These are phyloP conservation scores for Callionymus lyra DNA, from an alignment of 2,113 vertebrate genomes.

Conservation along the genomic window DNA sequence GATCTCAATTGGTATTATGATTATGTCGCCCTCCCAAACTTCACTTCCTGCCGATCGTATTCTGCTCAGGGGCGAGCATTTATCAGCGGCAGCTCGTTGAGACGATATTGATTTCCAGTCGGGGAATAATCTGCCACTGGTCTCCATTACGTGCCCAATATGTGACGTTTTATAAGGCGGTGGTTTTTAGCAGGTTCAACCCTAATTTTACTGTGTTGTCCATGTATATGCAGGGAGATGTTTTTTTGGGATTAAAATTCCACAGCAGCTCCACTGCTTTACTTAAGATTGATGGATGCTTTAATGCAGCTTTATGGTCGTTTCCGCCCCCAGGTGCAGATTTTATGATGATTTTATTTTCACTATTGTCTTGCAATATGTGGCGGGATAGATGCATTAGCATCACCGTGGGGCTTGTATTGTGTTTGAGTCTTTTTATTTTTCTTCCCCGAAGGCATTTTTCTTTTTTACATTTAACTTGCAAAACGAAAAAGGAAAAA, in stretches of 20 bases:
- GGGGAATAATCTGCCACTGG: slow-evolving; percentile 16
- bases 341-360: too few relatives aligned
- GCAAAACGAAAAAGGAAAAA: slow-evolving; percentile 8
- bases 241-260: too few relatives aligned
- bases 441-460: neutral
- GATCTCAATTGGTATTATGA: slow-evolving; percentile 9
- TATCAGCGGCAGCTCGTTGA: slow-evolving; percentile 22
- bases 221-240: too few relatives aligned
- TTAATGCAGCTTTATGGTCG: too few relatives aligned
- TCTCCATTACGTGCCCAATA: neutral
- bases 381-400: too few relatives aligned
- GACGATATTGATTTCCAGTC: slow-evolving; percentile 32
- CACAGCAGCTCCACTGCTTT: too few relatives aligned
- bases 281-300: too few relatives aligned
- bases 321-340: too few relatives aligned
- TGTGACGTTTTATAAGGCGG: neutral
- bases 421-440: too few relatives aligned
- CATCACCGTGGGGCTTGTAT: too few relatives aligned
- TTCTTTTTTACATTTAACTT: neutral
- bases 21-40: slow-evolving; percentile 17
- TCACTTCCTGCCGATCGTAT: slow-evolving; percentile 11
- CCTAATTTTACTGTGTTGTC: neutral
- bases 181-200: neutral
- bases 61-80: slow-evolving; percentile 12
- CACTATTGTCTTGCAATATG: too few relatives aligned